Conservation (phyloP, 2,797 vertebrate genomes). For the Margarornis squamiger region DNA sequence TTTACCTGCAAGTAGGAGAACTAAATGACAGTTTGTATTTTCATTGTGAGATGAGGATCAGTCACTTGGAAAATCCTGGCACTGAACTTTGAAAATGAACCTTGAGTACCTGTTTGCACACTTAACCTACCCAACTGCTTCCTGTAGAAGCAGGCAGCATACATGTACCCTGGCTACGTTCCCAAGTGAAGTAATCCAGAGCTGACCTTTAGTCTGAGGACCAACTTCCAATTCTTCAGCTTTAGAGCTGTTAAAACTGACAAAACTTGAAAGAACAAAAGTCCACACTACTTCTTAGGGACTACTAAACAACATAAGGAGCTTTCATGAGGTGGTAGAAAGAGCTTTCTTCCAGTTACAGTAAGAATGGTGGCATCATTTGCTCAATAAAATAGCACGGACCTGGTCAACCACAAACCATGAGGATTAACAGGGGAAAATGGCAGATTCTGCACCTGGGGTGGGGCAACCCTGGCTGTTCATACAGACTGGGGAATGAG, state of each 20-base stretch:
- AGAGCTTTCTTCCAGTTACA: neutral
- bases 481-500: neutral
- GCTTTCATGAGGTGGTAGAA: neutral
- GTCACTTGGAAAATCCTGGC: neutral
- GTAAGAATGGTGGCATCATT: neutral
- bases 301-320: neutral
- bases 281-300: neutral
- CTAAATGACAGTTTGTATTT: neutral
- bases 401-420: neutral
- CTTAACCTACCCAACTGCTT: neutral
- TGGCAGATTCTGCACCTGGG: neutral
- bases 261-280: neutral
- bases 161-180: too few species aligned
- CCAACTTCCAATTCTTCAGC: neutral
- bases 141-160: neutral
- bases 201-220: neutral
- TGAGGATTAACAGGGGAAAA: neutral
- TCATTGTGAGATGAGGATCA: neutral
- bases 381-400: accelerated
- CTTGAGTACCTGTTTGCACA: neutral
- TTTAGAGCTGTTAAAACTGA: neutral
- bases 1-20: neutral
- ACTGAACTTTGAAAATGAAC: neutral
- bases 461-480: neutral
- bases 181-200: neutral